Evolutionary conservation across 2,888 invertebrate species (phyloP).

Genomic region (Phymatocera aterrima): DNA sequence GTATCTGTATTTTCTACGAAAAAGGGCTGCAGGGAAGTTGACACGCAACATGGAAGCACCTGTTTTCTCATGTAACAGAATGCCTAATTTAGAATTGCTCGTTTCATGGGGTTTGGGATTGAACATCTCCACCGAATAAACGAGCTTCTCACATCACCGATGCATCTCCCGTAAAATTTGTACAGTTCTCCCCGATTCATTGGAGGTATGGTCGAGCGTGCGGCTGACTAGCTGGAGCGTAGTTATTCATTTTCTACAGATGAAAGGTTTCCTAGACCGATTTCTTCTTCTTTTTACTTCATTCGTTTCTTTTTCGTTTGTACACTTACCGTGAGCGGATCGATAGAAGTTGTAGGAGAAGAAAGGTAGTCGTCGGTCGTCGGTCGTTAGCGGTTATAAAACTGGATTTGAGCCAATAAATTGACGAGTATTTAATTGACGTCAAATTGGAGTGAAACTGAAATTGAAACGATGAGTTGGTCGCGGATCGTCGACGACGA

Average conservation of each 20-base stretch:
- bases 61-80: background rate
- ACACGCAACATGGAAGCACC: background rate
- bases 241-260: background rate
- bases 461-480: slow-evolving; percentile 19
- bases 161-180: background rate
- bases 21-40: background rate
- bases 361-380: slow-evolving; percentile 29
- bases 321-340: background rate
- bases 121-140: background rate
- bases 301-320: background rate
- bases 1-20: too few relatives aligned
- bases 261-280: background rate
- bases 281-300: background rate
- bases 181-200: background rate
- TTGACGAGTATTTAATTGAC: slow-evolving; percentile 61
- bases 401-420: slow-evolving; percentile 54
- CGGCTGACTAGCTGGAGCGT: too few relatives aligned
- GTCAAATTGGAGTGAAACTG: slow-evolving; percentile 59
- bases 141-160: background rate
- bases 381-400: slow-evolving; percentile 54
- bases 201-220: background rate
- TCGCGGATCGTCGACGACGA: slow-evolving; percentile 9
- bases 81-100: background rate
- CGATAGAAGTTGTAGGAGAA: background rate
- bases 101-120: background rate